phyloP scores from a whole-genome alignment of 2,797 vertebrate species.

The Menidia menidia region DNA sequence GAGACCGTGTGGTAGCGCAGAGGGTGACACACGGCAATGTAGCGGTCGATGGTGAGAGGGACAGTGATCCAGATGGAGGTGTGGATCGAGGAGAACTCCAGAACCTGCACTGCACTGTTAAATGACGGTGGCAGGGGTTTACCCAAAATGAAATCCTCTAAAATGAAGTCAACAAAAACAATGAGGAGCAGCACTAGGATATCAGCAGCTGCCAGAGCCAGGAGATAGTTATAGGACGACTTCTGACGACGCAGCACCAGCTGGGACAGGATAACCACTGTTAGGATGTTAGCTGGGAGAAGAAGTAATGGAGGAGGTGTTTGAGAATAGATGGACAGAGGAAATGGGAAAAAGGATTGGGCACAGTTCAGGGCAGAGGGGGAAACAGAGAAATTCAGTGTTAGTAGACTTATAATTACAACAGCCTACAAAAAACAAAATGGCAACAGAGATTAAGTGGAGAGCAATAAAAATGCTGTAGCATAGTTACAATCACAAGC shows the following conservation, averaged over 20 bases:
- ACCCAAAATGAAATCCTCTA: constrained; percentile 94
- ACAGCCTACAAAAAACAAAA: constrained; percentile 27
- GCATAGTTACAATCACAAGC: constrained; percentile 4
- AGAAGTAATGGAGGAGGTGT: constrained; percentile 20
- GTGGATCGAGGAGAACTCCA: constrained; percentile 97
- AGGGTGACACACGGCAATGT: constrained; percentile 95
- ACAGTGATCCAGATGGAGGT: constrained; percentile 98
- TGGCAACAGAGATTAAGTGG: constrained; percentile 5
- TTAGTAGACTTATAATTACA: constrained; percentile 61
- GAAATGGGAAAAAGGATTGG: constrained; percentile 37
- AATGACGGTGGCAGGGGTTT: constrained; percentile 87
- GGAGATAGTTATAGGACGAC: constrained; percentile 97
- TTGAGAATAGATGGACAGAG: constrained; percentile 31
- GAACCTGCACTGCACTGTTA: constrained; percentile 90
- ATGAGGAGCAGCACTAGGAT: constrained; percentile 96
- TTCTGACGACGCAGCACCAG: constrained; percentile 95
- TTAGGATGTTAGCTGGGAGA: constrained; percentile 93
- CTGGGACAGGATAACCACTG: constrained; percentile 96
- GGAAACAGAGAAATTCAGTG: constrained; percentile 55
- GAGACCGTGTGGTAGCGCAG: constrained; percentile 94
- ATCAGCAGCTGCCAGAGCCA: constrained; percentile 94
- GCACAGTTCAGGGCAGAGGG: constrained; percentile 41
- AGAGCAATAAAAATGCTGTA: not conserved
- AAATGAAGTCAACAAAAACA: constrained; percentile 94
- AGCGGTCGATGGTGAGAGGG: constrained; percentile 93